Evolutionary conservation across 2,113 vertebrate species (phyloP).

Genomic region (Actinemys pallida): DNA sequence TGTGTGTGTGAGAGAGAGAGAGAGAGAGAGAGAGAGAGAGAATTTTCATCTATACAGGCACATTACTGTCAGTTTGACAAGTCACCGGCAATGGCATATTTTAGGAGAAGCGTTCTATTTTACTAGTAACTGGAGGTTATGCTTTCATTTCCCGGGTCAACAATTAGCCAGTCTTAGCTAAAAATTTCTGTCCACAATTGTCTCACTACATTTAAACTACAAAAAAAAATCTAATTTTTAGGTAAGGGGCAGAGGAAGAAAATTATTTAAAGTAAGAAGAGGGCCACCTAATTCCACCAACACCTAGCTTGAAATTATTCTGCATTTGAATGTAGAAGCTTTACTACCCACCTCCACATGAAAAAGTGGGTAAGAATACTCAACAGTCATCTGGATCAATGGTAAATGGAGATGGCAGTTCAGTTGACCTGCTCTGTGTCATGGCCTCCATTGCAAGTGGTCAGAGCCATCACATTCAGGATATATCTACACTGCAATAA

Average conservation of each 20-base stretch:
- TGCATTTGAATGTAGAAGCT: not conserved
- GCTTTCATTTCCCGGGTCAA: not conserved
- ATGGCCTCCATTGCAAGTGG: constrained; percentile 23
- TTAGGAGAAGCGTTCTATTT: not conserved
- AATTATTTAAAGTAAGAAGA: not conserved
- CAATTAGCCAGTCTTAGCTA: not conserved
- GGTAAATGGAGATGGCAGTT: constrained; percentile 44
- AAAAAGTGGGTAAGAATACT: not conserved
- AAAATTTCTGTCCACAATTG: not conserved
- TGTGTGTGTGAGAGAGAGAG: no score
- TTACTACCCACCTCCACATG: constrained; percentile 14
- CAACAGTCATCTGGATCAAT: constrained; percentile 5
- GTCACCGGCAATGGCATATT: not conserved
- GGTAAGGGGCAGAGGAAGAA: not conserved
- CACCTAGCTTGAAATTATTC: not conserved
- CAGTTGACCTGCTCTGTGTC: constrained; percentile 31
- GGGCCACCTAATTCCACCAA: not conserved
- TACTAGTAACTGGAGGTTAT: not conserved
- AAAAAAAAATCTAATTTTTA: not conserved
- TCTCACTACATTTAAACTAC: not conserved
- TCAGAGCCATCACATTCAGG: not conserved
- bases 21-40: no score
- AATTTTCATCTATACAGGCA: not conserved
- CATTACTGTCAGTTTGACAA: not conserved
- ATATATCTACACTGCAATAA: not conserved